phyloP scores from a whole-genome alignment of 2,888 invertebrate genomes.

The Drosophila barbarae region DNA sequence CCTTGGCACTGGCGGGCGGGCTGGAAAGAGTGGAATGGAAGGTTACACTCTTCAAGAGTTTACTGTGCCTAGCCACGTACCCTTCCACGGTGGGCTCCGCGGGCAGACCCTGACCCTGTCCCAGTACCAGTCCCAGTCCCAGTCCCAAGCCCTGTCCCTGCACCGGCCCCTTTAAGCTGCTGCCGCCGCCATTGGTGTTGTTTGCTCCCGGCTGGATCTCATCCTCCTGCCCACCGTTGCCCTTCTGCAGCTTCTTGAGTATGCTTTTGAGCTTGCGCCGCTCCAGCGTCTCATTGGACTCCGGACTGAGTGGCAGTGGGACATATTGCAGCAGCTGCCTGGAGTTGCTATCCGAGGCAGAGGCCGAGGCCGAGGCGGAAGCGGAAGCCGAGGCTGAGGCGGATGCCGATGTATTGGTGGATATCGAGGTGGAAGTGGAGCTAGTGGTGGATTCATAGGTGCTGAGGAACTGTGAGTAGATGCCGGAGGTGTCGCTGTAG shows the following conservation, averaged over 20 bases:
- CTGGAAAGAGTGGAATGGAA: conserved; percentile 93
- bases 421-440: conserved; percentile 80
- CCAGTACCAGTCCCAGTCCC: conserved; percentile 12
- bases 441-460: conserved; percentile 78
- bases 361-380: conserved; percentile 52
- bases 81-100: conserved; percentile 92
- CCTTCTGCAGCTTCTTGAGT: conserved; percentile 88
- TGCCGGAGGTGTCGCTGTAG: conserved; percentile 90
- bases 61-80: conserved; percentile 92
- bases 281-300: conserved; percentile 91
- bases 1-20: conserved; percentile 83
- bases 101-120: conserved; percentile 82
- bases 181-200: neutral
- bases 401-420: conserved; percentile 64
- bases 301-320: conserved; percentile 81
- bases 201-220: conserved; percentile 32
- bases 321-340: conserved; percentile 52
- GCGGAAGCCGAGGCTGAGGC: conserved; percentile 54
- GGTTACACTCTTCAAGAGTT: conserved; percentile 92
- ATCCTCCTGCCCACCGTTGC: conserved; percentile 19
- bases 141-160: conserved; percentile 25
- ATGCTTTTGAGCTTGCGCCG: conserved; percentile 91
- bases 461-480: conserved; percentile 80
- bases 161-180: neutral
- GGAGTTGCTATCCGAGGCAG: conserved; percentile 61